Conservation (phyloP, 2,113 vertebrate species). For the Grantiella picta region DNA sequence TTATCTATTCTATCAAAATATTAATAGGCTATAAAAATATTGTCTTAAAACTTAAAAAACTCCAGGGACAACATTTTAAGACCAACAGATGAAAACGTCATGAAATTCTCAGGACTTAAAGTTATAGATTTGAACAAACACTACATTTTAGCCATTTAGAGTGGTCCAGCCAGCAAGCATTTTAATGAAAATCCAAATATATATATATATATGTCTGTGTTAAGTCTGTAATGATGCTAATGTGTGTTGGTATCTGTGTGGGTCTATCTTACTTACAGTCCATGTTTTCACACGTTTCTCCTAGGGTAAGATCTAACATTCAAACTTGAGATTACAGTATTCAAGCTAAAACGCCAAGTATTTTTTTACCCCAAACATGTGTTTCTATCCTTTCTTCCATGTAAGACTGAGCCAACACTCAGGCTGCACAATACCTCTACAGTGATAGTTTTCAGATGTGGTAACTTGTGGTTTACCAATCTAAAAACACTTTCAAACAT, state of each 20-base stretch:
- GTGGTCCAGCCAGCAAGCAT: neutral
- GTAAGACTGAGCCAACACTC: neutral
- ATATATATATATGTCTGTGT: rapidly evolving
- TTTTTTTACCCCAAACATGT: rapidly evolving
- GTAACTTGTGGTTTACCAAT: neutral
- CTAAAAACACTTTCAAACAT: neutral
- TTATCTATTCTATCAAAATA: neutral
- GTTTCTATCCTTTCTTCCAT: neutral
- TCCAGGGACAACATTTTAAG: neutral
- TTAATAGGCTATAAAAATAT: neutral
- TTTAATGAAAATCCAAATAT: neutral
- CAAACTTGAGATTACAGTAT: neutral
- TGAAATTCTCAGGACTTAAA: neutral
- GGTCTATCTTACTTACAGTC: neutral
- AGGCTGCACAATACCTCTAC: neutral
- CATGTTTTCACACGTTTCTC: neutral
- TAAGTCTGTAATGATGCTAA: neutral
- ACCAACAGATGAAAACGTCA: neutral
- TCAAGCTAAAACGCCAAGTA: neutral
- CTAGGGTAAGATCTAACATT: neutral
- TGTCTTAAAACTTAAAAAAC: neutral
- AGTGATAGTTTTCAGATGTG: neutral
- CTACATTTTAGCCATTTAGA: neutral
- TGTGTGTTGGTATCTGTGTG: neutral
- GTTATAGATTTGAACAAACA: neutral